Evolutionary conservation across 2,113 vertebrate genomes (phyloP).

Genomic region (Notothenia coriiceps): DNA sequence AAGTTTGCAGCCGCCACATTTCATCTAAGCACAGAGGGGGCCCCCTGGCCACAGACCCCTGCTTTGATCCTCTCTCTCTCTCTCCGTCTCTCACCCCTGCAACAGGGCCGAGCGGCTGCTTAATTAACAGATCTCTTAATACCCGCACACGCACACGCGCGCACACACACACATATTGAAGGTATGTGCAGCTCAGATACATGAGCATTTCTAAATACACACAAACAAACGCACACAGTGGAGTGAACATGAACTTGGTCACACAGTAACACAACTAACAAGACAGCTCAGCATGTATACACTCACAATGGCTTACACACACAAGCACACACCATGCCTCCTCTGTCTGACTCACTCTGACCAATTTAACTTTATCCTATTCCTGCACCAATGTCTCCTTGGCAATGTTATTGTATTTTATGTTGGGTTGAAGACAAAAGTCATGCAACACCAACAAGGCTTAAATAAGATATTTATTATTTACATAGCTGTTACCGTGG

Average conservation of each 20-base stretch:
- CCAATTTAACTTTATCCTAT: slow-evolving; percentile 46
- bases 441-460: not conserved
- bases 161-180: slow-evolving; percentile 29
- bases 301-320: slow-evolving; percentile 11
- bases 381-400: slow-evolving; percentile 51
- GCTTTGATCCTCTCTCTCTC: slow-evolving; percentile 92
- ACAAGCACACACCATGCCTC: slow-evolving; percentile 17
- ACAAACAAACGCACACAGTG: not conserved
- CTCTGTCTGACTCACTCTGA: slow-evolving; percentile 27
- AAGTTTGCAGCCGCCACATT: slow-evolving; percentile 93
- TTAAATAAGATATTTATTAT: not conserved
- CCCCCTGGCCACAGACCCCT: slow-evolving; percentile 90
- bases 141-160: slow-evolving; percentile 25
- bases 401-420: slow-evolving; percentile 51
- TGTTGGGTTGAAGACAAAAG: slow-evolving; percentile 9
- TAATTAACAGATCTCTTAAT: slow-evolving; percentile 69
- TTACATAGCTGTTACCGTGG: not conserved
- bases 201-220: not conserved
- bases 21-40: slow-evolving; percentile 96
- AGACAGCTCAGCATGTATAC: slow-evolving; percentile 2
- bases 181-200: slow-evolving; percentile 11
- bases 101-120: slow-evolving; percentile 40
- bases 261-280: slow-evolving; percentile 29
- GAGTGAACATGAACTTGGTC: not conserved
- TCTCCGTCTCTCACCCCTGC: slow-evolving; percentile 38